Percentiles rank a stretch among this genome's conserved stretches.
These are phyloP conservation scores for Chymomyza caudatula DNA, from an alignment of 2,888 invertebrate genomes.

Conservation along the genomic window DNA sequence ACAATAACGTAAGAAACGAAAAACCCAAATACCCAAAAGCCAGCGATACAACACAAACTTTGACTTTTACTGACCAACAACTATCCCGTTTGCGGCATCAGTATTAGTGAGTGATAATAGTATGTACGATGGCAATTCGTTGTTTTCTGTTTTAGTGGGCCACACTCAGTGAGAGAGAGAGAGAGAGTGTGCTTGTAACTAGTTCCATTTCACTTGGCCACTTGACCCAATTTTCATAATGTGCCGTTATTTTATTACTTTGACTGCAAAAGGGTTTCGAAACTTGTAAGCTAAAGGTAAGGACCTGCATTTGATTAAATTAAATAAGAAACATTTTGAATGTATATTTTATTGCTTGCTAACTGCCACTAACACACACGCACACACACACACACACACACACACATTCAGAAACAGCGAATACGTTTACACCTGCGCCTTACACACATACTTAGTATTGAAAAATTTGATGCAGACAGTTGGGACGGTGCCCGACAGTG, in stretches of 20 bases:
- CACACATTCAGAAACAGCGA: background rate
- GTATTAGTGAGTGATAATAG: conserved; percentile 29
- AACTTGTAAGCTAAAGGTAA: background rate
- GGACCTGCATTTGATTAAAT: background rate
- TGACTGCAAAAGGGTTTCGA: background rate
- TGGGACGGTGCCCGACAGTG: too few relatives aligned
- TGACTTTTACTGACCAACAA: background rate
- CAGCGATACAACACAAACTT: background rate
- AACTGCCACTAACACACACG: conserved; percentile 15
- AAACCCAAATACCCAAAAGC: background rate
- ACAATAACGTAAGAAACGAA: background rate
- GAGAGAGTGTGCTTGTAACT: conserved; percentile 14
- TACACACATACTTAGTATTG: too few relatives aligned
- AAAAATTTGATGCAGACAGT: too few relatives aligned
- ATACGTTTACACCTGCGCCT: background rate
- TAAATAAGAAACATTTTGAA: background rate
- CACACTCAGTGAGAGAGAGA: conserved; percentile 6
- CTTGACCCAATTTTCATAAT: conserved; percentile 56
- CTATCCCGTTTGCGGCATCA: background rate
- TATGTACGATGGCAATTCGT: conserved; percentile 17
- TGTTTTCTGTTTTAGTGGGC: background rate
- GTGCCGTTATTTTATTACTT: conserved; percentile 2
- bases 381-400: conserved; percentile 1
- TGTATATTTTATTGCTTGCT: conserved; percentile 13
- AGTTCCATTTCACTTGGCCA: conserved; percentile 30